These are phyloP conservation scores for Metopolophium dirhodum DNA, from an alignment of 1,140 invertebrate species.

Conservation along the genomic window DNA sequence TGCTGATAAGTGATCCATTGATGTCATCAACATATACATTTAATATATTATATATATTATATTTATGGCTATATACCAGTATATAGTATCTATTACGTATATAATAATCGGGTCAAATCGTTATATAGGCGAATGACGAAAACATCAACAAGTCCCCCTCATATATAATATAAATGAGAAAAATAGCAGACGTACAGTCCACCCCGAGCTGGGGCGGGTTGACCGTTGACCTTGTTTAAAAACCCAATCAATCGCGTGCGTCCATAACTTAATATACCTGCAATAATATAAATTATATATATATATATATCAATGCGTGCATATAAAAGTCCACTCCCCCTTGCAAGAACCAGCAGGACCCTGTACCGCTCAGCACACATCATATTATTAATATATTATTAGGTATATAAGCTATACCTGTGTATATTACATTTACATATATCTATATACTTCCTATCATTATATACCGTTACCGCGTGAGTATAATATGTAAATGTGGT, in stretches of 20 bases:
- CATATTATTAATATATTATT: slow-evolving; percentile 9
- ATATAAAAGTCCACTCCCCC: not conserved
- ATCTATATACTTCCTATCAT: not conserved
- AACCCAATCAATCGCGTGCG: slow-evolving; percentile 28
- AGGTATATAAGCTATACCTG: not conserved
- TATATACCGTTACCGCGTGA: not conserved
- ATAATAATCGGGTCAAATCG: not conserved
- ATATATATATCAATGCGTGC: not conserved
- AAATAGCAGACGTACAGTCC: not conserved
- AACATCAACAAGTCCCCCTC: slow-evolving; percentile 28
- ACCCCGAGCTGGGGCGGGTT: not conserved
- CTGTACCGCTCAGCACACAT: not conserved
- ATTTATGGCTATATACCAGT: too few relatives aligned
- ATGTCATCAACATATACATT: too few relatives aligned
- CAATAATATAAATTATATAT: not conserved
- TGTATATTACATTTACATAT: not conserved
- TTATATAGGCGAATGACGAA: not conserved
- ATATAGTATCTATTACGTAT: not conserved
- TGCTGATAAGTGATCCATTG: too few relatives aligned
- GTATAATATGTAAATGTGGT: not conserved
- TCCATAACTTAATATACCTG: not conserved
- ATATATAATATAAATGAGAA: not conserved
- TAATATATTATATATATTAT: too few relatives aligned
- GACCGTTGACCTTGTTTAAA: slow-evolving; percentile 23
- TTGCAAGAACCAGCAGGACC: not conserved